Percentiles rank a stretch among this genome's conserved stretches.
These are phyloP conservation scores for Diploscapter pachys DNA, from an alignment of 1,140 invertebrate species.

Conservation along the genomic window DNA sequence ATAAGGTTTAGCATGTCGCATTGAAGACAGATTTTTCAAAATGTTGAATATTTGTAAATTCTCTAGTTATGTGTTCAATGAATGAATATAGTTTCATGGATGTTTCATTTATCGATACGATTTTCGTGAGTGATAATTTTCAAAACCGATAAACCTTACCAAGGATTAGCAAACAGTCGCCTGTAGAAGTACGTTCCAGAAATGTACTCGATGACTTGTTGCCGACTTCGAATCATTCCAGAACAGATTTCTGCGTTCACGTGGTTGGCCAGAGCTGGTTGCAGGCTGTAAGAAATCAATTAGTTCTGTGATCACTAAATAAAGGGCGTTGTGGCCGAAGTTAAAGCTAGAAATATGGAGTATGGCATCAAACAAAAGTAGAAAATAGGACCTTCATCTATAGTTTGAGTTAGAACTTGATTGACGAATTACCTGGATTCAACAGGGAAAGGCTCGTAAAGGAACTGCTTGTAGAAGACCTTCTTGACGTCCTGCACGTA, in stretches of 20 bases:
- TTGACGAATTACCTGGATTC: slow-evolving; percentile 71
- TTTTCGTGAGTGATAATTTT: neutral
- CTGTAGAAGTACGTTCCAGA: slow-evolving; percentile 98
- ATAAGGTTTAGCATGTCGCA: too few species aligned
- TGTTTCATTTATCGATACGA: neutral
- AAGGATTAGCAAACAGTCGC: slow-evolving; percentile 84
- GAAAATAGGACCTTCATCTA: neutral
- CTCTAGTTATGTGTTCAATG: too few species aligned
- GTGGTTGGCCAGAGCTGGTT: slow-evolving; percentile 88
- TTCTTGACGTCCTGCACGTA: slow-evolving; percentile 97
- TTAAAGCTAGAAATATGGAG: neutral
- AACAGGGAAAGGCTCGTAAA: slow-evolving; percentile 98
- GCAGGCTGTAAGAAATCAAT: slow-evolving; percentile 67
- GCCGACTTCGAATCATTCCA: slow-evolving; percentile 85
- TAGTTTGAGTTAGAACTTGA: slow-evolving; percentile 17
- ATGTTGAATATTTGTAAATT: too few species aligned
- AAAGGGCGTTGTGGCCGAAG: neutral
- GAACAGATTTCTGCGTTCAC: slow-evolving; percentile 93
- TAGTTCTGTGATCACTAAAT: neutral
- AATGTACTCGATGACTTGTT: slow-evolving; percentile 91
- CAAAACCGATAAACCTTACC: slow-evolving; percentile 52
- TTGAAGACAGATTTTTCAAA: too few species aligned
- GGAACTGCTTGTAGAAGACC: slow-evolving; percentile 97
- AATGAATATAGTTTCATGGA: neutral
- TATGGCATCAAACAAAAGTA: neutral